Conservation (phyloP, 2,113 vertebrate genomes). For the Xenus cinereus region DNA sequence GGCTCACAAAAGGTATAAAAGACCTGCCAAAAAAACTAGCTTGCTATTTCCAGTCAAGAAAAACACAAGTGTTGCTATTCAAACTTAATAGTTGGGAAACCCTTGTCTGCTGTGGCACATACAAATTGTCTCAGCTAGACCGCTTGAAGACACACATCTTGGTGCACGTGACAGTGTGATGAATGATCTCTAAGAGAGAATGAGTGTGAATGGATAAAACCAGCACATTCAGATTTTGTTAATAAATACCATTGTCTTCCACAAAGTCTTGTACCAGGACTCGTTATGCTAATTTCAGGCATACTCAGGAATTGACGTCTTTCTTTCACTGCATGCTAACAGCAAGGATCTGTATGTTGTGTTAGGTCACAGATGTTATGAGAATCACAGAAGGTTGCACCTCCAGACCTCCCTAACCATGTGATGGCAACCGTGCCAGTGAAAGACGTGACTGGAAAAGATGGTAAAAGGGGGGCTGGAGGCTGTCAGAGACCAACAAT, state of each 20-base stretch:
- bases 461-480: not conserved
- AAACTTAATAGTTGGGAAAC: not conserved
- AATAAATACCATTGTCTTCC: not conserved
- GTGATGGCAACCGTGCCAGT: rapidly evolving
- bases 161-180: not conserved
- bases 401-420: not conserved
- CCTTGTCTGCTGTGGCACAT: not conserved
- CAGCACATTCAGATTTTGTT: not conserved
- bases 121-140: not conserved
- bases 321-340: not conserved
- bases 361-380: not conserved
- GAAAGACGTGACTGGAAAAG: not conserved
- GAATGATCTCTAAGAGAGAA: not conserved
- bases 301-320: rapidly evolving
- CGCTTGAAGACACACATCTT: not conserved
- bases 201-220: not conserved
- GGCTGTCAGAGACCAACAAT: not conserved
- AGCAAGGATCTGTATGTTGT: not conserved
- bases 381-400: not conserved
- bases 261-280: not conserved
- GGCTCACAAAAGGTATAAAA: not conserved
- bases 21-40: not conserved
- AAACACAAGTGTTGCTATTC: not conserved
- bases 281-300: not conserved
- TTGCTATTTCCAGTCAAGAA: not conserved